These are phyloP conservation scores for Lycaena phlaeas DNA, from an alignment of 2,888 invertebrate genomes.

Conservation along the genomic window DNA sequence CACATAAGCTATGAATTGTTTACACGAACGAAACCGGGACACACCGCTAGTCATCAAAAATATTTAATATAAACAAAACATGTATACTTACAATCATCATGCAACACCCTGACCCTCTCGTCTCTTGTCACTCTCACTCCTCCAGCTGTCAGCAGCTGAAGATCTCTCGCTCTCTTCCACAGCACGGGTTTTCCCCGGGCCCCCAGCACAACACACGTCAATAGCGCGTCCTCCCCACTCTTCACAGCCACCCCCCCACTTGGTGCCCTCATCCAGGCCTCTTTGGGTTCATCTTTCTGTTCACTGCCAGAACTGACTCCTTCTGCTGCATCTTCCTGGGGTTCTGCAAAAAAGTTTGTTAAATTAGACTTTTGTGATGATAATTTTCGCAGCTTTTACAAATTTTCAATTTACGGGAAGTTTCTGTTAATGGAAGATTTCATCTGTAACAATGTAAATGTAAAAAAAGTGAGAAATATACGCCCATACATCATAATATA, in stretches of 20 bases:
- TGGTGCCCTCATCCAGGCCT: slow-evolving; percentile 55
- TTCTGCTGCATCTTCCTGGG: slow-evolving; percentile 26
- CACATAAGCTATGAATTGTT: too few relatives aligned
- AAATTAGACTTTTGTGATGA: too few relatives aligned
- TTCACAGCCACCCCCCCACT: slow-evolving; percentile 48
- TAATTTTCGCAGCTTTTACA: too few relatives aligned
- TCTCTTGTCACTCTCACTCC: slow-evolving; percentile 83
- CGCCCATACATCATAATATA: too few relatives aligned
- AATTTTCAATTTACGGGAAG: too few relatives aligned
- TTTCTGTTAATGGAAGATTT: too few relatives aligned
- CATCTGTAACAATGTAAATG: too few relatives aligned
- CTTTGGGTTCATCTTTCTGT: slow-evolving; percentile 45
- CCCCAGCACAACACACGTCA: slow-evolving; percentile 85
- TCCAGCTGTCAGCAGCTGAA: slow-evolving; percentile 83
- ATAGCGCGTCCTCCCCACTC: slow-evolving; percentile 82
- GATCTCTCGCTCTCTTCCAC: slow-evolving; percentile 81
- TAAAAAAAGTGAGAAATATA: too few relatives aligned
- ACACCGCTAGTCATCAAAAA: too few relatives aligned
- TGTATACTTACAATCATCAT: slow-evolving; percentile 82
- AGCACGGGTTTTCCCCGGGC: slow-evolving; percentile 81
- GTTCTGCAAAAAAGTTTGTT: slow-evolving; percentile 24
- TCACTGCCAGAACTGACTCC: slow-evolving; percentile 39
- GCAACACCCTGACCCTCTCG: slow-evolving; percentile 79
- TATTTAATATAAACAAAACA: too few relatives aligned
- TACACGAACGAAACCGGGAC: too few relatives aligned